Percentiles rank a stretch among this genome's conserved stretches.
phyloP scores from a whole-genome alignment of 2,113 vertebrate genomes.

The Phyllostomus hastatus region DNA sequence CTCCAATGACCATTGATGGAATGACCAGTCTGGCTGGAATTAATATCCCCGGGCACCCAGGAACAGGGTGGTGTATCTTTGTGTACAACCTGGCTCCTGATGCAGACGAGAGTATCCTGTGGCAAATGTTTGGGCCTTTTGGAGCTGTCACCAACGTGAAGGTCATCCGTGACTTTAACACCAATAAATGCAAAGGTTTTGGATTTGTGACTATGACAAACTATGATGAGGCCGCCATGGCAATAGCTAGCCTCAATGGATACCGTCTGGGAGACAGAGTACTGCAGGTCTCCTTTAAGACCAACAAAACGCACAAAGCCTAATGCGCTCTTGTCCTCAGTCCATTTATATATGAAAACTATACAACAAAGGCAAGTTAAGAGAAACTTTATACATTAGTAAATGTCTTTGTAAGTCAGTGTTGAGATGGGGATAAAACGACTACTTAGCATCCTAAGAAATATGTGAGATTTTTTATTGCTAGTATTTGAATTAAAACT shows the following conservation, averaged over 20 bases:
- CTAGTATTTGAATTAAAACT: constrained; percentile 92
- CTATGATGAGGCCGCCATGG: constrained; percentile 99
- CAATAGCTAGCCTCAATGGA: constrained; percentile 98
- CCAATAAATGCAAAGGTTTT: constrained; percentile 99
- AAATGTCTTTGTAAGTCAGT: constrained; percentile 94
- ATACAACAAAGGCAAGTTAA: constrained; percentile 89
- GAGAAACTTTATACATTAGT: constrained; percentile 84
- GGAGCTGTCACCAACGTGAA: constrained; percentile 99
- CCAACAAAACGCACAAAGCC: constrained; percentile 99
- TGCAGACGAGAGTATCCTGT: constrained; percentile 98
- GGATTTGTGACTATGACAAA: constrained; percentile 99
- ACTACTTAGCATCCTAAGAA: constrained; percentile 92
- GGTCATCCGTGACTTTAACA: constrained; percentile 99
- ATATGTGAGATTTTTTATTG: constrained; percentile 90
- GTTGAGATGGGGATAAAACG: constrained; percentile 91
- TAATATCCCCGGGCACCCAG: constrained; percentile 96
- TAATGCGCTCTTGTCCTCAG: constrained; percentile 86
- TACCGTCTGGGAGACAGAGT: constrained; percentile 98
- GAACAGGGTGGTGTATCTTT: constrained; percentile 99
- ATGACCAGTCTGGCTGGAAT: constrained; percentile 99
- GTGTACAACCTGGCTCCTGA: constrained; percentile 99
- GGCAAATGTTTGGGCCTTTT: constrained; percentile 99
- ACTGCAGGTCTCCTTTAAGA: constrained; percentile 99
- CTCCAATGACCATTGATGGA: constrained; percentile 98
- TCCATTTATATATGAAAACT: constrained; percentile 92